Evolutionary conservation across 1,140 invertebrate genomes (phyloP), one percentile per base, ranked within the genome.

Genomic region (Diplogasteroides magnus): DNA sequence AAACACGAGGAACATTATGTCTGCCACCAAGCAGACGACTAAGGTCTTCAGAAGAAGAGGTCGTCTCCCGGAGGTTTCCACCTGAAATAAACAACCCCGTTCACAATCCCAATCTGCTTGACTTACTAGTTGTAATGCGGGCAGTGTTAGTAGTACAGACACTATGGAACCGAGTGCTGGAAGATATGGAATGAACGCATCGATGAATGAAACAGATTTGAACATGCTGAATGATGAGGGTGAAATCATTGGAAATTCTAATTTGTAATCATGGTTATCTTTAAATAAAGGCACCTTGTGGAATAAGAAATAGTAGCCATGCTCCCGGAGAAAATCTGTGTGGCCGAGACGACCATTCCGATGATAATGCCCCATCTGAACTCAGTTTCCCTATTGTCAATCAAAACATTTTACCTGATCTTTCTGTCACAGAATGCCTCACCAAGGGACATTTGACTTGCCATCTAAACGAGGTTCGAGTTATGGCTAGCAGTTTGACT

Each of bases 371-470:
- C 13, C 75, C 63, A 57, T 76, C 63, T 37, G 78, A 77, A 3
- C 70, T 70, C 67, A 71, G 71, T 77, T 0, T 78, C 73, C 15
- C 73, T 15, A 58, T 77, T 79, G 29, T 75, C 77, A n/a, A 78
- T 31, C 0, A 68, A 31, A 67, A 78, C 65, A 1, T 60, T 73
- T n/a, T 64, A 68, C 31, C 77, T 60, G 60, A 63, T 77, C 0
- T 29, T 25, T 1, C 64, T 31, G 62, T 68, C 59, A 15, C 23
- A 48, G 23, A 78, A 63, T 0, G 71, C 76, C 14, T 27, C n/a
- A 2, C 61, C 56, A 19, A 76, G 67, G 1, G 69, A 64, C 0
- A 67, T n/a, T 67, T 75, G 72, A 15, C 31, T 27, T 2, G 72
- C 72, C 2, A 61, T 31, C 48, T 74, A 6, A 48, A 48, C 37